Evolutionary conservation across 2,888 invertebrate species (phyloP), one percentile per base, ranked within the genome.

Genomic region (Rotaria sp.): DNA sequence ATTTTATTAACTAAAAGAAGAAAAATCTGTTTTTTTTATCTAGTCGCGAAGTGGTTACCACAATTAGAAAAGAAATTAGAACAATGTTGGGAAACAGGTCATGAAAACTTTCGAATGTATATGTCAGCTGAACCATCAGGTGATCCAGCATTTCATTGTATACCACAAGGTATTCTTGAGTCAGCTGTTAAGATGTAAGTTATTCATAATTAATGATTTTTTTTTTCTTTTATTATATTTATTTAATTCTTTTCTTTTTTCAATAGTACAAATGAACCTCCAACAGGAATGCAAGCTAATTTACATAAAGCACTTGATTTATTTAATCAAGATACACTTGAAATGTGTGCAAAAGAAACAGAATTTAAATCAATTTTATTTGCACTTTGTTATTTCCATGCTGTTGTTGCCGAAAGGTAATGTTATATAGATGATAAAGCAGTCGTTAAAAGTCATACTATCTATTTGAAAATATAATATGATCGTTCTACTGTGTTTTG

Each of bases 261-360:
- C 35, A 30, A 38, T 26, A 80, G 80, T 87, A 97, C 97, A 8
- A 97, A 97, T 90, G 97, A 97, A 91, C 96, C 97, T 0, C 97
- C 97, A 0, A 96, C 96, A 85, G 97, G 97, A 85, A 97, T 97
- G 96, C 94, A 94, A 93, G 96, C 97, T 15, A 97, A 97, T 91
- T 93, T 97, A 26, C 97, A 97, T 92, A 97, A 97, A 92, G 96
- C 97, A 0, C 91, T 97, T 85, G 95, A 96, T 89, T 96, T 96
- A 92, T 97, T 96, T 90, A 95, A 94, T 88, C 97, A 96, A 90
- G 97, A 96, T 92, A 96, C 96, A 0, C 92, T 96, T 67, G 97
- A 96, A 91, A 96, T 96, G 94, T 97, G 96, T 89, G 95, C 95
- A 85, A 96, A 96, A 90, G 97, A 96, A 91, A 96, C 95, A 0